Conservation (phyloP, 2,113 vertebrate species). For the Opisthocomus hoazin region DNA sequence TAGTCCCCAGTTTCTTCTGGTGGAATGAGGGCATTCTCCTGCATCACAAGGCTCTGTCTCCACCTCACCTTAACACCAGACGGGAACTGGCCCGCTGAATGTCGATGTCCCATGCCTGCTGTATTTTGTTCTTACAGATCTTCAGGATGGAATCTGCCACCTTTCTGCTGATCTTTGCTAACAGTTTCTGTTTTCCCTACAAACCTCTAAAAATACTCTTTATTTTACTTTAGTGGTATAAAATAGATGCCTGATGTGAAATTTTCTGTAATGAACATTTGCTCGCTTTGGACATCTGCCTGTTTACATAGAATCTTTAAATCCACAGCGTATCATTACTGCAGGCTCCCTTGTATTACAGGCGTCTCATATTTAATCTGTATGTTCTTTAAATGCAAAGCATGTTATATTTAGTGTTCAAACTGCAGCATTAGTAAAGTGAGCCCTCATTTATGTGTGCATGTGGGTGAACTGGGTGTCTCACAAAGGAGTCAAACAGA, state of each 20-base stretch:
- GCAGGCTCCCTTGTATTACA: not conserved
- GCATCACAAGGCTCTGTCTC: not conserved
- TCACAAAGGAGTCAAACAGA: slow-evolving; percentile 57
- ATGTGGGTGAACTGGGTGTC: slow-evolving; percentile 38
- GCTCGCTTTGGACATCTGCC: slow-evolving; percentile 22
- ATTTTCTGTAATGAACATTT: not conserved
- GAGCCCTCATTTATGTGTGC: slow-evolving; percentile 13
- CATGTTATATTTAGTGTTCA: slow-evolving; percentile 40
- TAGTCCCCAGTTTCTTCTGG: not conserved
- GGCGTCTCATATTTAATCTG: slow-evolving; percentile 24
- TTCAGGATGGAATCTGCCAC: not conserved
- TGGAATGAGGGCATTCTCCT: not conserved
- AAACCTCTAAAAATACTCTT: not conserved
- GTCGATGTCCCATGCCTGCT: not conserved
- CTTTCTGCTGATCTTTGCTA: not conserved
- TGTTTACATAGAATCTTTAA: not conserved
- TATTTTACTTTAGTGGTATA: not conserved
- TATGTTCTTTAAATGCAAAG: slow-evolving; percentile 46
- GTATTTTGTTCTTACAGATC: not conserved
- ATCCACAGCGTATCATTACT: not conserved
- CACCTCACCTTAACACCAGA: too few species aligned
- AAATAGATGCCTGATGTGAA: not conserved
- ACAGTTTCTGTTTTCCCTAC: not conserved
- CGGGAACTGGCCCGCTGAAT: not conserved
- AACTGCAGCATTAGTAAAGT: slow-evolving; percentile 47